phyloP scores from a whole-genome alignment of 2,888 invertebrate species.

The Netelia melanura region DNA sequence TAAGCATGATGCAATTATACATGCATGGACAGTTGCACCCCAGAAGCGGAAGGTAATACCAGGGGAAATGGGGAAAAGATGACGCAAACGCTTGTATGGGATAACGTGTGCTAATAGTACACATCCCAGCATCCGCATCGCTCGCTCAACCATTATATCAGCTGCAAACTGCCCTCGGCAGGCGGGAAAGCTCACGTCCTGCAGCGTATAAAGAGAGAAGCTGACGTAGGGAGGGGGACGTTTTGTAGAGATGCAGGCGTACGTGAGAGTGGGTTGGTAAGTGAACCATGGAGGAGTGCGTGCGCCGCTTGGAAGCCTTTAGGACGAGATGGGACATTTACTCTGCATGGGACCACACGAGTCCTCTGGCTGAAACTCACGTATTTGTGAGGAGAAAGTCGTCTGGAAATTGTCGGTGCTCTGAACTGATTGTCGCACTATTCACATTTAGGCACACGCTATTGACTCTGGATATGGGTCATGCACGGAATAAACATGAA shows the following conservation, averaged over 20 bases:
- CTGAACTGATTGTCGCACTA: background rate
- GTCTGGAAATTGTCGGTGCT: background rate
- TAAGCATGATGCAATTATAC: slow-evolving; percentile 77
- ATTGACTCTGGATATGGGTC: background rate
- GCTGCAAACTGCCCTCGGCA: slow-evolving; percentile 15
- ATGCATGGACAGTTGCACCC: slow-evolving; percentile 17
- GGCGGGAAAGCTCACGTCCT: background rate
- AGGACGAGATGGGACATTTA: background rate
- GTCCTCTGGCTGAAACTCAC: background rate
- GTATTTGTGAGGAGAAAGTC: background rate
- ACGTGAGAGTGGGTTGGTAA: slow-evolving; percentile 1
- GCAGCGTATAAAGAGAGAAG: background rate
- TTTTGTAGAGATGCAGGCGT: background rate
- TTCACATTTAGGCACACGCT: background rate
- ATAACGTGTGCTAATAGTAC: background rate
- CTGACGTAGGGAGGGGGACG: background rate
- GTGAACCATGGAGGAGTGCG: slow-evolving; percentile 15
- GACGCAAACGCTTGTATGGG: background rate
- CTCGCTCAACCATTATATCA: slow-evolving; percentile 9
- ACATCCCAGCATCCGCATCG: slow-evolving; percentile 2
- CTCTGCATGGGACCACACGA: background rate
- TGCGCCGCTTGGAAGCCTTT: background rate
- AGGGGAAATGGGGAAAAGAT: background rate
- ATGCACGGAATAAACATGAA: slow-evolving; percentile 43
- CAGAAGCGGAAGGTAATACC: background rate